Evolutionary conservation across 2,797 vertebrate species (phyloP).

Genomic region (Tiaroga cobitis): DNA sequence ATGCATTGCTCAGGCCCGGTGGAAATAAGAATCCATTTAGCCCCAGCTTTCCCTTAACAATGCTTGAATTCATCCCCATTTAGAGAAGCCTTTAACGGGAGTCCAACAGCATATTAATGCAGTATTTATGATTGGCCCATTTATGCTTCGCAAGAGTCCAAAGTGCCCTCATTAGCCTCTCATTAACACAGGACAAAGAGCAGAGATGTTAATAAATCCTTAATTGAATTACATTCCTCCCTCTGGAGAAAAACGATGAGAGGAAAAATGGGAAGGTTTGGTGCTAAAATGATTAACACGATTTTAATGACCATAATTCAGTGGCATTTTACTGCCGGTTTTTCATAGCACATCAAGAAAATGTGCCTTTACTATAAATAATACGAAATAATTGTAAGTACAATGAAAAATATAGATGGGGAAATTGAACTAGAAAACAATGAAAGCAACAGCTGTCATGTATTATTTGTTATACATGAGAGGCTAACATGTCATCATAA

Average conservation of each 20-base stretch:
- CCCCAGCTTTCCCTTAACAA: slow-evolving; percentile 32
- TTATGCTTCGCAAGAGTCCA: slow-evolving; percentile 55
- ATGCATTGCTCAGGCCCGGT: slow-evolving; percentile 7
- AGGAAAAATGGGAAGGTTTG: slow-evolving; percentile 32
- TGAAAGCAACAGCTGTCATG: not conserved
- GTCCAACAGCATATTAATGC: slow-evolving; percentile 56
- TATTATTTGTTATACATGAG: not conserved
- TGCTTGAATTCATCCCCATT: slow-evolving; percentile 38
- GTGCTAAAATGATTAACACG: slow-evolving; percentile 42
- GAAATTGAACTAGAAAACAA: not conserved
- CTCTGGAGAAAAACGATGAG: slow-evolving; percentile 34
- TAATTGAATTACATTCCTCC: slow-evolving; percentile 59
- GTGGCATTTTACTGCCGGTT: slow-evolving; percentile 5
- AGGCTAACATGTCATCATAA: not conserved
- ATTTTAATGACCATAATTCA: slow-evolving; percentile 42
- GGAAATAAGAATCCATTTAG: slow-evolving; percentile 45
- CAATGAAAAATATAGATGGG: not conserved
- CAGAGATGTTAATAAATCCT: slow-evolving; percentile 56
- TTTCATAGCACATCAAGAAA: slow-evolving; percentile 8
- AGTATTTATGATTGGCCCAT: slow-evolving; percentile 61
- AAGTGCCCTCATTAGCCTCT: slow-evolving; percentile 62
- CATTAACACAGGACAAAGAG: slow-evolving; percentile 59
- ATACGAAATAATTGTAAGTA: not conserved
- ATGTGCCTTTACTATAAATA: not conserved
- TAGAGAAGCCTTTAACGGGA: slow-evolving; percentile 43